Conservation (phyloP, 1,140 invertebrate species). For the Wiebesia pumilae region DNA sequence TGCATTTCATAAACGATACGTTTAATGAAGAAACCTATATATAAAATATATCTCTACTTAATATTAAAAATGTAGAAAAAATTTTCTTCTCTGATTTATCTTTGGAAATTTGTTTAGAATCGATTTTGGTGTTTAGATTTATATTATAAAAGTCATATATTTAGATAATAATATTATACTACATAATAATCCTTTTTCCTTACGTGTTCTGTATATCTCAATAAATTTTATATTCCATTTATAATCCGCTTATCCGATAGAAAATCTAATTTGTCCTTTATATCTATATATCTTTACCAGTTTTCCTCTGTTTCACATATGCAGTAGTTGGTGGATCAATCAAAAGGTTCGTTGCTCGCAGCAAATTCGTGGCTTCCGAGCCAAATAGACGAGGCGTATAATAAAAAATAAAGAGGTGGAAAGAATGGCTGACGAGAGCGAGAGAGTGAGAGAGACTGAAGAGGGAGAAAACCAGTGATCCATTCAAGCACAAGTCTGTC, state of each 20-base stretch:
- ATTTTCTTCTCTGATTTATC: too few relatives aligned
- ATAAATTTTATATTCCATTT: background rate
- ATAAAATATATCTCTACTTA: too few relatives aligned
- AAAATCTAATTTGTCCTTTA: background rate
- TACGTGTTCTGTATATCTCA: too few relatives aligned
- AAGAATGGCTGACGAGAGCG: background rate
- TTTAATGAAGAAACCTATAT: too few relatives aligned
- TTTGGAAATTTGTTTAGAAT: too few relatives aligned
- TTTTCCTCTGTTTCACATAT: background rate
- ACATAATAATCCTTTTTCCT: too few relatives aligned
- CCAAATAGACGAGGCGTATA: conserved; percentile 30
- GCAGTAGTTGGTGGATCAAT: background rate
- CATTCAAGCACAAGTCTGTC: conserved; percentile 34
- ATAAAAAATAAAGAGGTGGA: conserved; percentile 33
- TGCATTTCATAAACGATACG: too few relatives aligned
- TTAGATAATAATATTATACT: too few relatives aligned
- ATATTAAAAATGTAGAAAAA: too few relatives aligned
- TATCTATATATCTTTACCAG: background rate
- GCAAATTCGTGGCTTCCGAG: conserved; percentile 11
- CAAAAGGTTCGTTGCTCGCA: background rate
- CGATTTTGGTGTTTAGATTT: too few relatives aligned
- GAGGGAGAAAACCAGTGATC: conserved; percentile 11
- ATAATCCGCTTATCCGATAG: background rate
- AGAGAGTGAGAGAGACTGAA: background rate
- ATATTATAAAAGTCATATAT: too few relatives aligned